Percentiles rank a stretch among this genome's conserved stretches.
phyloP scores from a whole-genome alignment of 2,888 invertebrate species.

The Plemyria rubiginata region DNA sequence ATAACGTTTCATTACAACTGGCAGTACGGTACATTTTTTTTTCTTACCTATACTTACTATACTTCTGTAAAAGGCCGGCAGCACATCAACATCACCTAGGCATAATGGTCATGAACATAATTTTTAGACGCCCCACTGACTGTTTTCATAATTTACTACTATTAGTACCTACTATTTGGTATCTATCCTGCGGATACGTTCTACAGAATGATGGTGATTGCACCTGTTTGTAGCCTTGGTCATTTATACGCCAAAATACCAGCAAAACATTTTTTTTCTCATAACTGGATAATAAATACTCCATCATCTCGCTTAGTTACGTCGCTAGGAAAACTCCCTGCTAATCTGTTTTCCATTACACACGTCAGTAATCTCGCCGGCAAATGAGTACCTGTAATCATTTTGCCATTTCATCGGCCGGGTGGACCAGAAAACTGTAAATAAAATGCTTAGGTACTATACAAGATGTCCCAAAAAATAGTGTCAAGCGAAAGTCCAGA shows the following conservation, averaged over 20 bases:
- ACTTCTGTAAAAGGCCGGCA: too few species aligned
- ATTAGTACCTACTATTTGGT: too few species aligned
- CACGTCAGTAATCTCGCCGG: conserved; percentile 51
- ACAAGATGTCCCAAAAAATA: too few species aligned
- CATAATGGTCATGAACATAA: too few species aligned
- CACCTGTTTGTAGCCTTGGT: background rate
- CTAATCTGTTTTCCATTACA: conserved; percentile 59
- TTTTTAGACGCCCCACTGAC: too few species aligned
- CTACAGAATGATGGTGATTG: too few species aligned
- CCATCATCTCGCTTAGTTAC: conserved; percentile 30
- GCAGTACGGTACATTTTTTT: too few species aligned
- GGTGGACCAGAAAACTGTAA: conserved; percentile 49
- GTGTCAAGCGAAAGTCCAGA: too few species aligned
- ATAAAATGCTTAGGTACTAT: conserved; percentile 51
- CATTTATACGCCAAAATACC: background rate
- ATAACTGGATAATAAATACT: conserved; percentile 27
- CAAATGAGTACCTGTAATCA: conserved; percentile 60
- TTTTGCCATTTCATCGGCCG: conserved; percentile 57
- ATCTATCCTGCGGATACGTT: too few species aligned
- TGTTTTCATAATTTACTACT: too few species aligned
- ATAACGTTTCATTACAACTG: background rate
- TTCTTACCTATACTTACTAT: too few species aligned
- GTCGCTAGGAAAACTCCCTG: conserved; percentile 35
- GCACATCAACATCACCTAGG: too few species aligned
- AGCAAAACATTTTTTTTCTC: conserved; percentile 14